Conservation (phyloP, 2,797 vertebrate species). For the Pangasius mekongensis region DNA sequence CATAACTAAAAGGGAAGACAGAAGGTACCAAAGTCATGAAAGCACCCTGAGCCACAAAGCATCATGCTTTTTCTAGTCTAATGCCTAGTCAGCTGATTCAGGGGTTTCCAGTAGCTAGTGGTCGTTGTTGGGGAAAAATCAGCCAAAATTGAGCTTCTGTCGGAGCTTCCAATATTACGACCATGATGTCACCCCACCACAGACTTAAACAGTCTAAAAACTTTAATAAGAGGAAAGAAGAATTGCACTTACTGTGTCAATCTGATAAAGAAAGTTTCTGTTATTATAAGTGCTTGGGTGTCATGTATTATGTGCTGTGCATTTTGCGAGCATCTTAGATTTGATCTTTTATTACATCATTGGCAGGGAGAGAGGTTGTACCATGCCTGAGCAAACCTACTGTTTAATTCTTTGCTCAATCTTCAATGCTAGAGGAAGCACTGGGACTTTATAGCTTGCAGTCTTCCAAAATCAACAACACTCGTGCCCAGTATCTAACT, state of each 20-base stretch:
- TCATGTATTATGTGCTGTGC: background rate
- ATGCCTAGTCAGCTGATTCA: background rate
- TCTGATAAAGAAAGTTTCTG: slow-evolving; percentile 18
- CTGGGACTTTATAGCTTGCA: background rate
- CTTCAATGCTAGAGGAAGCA: background rate
- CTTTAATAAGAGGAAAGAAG: slow-evolving; percentile 3
- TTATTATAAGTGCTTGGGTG: background rate
- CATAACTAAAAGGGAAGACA: background rate
- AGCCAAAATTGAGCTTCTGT: slow-evolving; percentile 20
- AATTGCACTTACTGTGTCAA: slow-evolving; percentile 1
- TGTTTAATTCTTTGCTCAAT: background rate
- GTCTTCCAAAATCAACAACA: background rate
- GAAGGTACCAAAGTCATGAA: slow-evolving; percentile 6
- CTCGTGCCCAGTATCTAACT: background rate
- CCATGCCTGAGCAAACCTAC: background rate
- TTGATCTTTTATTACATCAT: background rate
- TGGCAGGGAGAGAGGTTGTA: background rate
- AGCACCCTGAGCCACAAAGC: slow-evolving; percentile 7
- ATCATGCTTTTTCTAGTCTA: slow-evolving; percentile 4
- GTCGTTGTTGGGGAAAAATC: slow-evolving; percentile 1
- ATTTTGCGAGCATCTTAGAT: slow-evolving; percentile 23
- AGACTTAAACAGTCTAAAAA: slow-evolving; percentile 11
- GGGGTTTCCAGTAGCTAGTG: slow-evolving; percentile 15
- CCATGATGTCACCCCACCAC: slow-evolving; percentile 28
- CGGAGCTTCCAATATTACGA: slow-evolving; percentile 14